Percentiles rank a stretch among this genome's conserved stretches.
These are phyloP conservation scores for Mallotus villosus DNA, from an alignment of 2,797 vertebrate genomes.

Conservation along the genomic window DNA sequence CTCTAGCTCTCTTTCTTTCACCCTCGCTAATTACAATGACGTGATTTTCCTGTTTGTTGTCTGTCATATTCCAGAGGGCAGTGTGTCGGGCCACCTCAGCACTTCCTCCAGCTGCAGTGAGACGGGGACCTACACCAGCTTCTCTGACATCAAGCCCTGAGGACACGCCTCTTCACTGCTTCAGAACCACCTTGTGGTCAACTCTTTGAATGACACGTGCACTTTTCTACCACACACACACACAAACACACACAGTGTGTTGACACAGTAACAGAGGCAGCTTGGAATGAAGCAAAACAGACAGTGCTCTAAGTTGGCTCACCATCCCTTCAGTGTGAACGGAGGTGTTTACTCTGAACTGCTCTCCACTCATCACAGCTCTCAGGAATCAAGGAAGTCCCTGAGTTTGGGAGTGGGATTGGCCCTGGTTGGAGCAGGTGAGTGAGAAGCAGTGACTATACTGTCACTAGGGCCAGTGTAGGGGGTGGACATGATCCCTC, in stretches of 20 bases:
- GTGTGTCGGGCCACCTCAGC: conserved; percentile 88
- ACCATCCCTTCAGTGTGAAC: conserved; percentile 11
- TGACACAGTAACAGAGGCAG: neutral
- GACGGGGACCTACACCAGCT: conserved; percentile 79
- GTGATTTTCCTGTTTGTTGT: too few relatives aligned
- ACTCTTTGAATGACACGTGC: neutral
- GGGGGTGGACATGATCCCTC: neutral
- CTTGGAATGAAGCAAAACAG: conserved; percentile 18
- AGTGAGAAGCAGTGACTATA: neutral
- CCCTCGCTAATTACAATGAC: neutral
- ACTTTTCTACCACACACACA: neutral
- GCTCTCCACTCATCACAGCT: conserved; percentile 45
- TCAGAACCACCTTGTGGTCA: conserved; percentile 14
- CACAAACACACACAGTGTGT: neutral
- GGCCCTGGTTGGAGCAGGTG: neutral
- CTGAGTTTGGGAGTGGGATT: conserved; percentile 39
- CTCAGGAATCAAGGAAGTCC: conserved; percentile 57
- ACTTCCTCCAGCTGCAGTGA: conserved; percentile 94
- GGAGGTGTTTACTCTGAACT: neutral
- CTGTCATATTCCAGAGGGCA: conserved; percentile 77
- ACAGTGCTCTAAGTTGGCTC: conserved; percentile 22
- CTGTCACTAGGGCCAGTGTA: neutral
- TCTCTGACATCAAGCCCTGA: conserved; percentile 88
- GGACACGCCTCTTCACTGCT: neutral
- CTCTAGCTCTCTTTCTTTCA: neutral